Base-by-base conservation (phyloP, 2,797 vertebrate species). In the Cetoscarus ocellatus region DNA sequence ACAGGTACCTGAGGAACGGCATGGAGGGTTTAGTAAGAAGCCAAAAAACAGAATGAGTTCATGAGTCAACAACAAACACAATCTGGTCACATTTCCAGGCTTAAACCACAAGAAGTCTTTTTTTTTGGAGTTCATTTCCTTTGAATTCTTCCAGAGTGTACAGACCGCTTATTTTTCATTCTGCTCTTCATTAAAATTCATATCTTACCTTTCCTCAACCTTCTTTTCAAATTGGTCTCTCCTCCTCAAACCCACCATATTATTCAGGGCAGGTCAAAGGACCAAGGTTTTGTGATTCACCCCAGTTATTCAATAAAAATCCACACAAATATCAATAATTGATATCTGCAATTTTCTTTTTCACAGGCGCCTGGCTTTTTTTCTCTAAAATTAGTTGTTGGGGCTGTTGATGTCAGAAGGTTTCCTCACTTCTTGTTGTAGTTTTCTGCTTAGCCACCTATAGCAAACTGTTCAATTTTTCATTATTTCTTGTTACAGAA, bases 101-200 rank as follows among this genome's bases (percentile, higher is more conserved):
- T 77, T 74, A 67, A 27, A 55, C 52, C 67, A 61, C 47, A 27
- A 49, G 1, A 35, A 15, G 15, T 13, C 47, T 48, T 50, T 50
- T 17, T 58, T 27, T 27, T 27, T 27, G 27, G 27, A 27, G 27
- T 27, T 27, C 27, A 27, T 27, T 27, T 61, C 40, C 64, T 73
- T 65, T 10, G 34, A 17, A 72, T 55, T 71, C 3, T 49, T 55
- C 40, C 19, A 10, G 13, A 3, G 6, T 36, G 0, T 8, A 61
- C 47, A 1, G 4, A 17, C 8, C 17, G 13, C 59, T 53, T 43
- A 49, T 50, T 43, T 52, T 68, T 52, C 54, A 58, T 50, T 67
- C 48, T 63, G 42, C 18, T 53, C 52, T 61, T 75, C 59, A 78
- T 85, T 70, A 60, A 77, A 77, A 79, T 79, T 54, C 57, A 64